A percentile compares a stretch with the other conserved stretches of the same genome.
Conservation (phyloP, 2,888 invertebrate genomes). For the Erebia ligea region DNA sequence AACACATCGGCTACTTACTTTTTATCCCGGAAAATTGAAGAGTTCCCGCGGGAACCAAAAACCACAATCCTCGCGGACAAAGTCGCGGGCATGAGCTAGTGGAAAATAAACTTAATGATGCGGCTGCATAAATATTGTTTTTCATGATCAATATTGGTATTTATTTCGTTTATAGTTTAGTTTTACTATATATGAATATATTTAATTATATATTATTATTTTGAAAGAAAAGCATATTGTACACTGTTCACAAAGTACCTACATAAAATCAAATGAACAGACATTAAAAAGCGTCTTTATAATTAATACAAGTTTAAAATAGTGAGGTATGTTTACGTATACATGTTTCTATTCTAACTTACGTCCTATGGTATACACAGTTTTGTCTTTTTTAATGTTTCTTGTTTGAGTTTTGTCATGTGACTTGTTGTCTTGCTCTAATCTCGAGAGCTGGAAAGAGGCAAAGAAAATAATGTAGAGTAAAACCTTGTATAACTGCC, state of each 20-base stretch:
- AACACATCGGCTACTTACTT: no score
- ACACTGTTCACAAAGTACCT: constrained; percentile 13
- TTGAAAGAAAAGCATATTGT: constrained; percentile 8
- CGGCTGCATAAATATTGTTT: no score
- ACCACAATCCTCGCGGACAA: no score
- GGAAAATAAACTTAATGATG: no score
- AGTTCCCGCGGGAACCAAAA: no score
- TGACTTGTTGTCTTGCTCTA: constrained; percentile 31
- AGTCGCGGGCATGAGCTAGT: no score
- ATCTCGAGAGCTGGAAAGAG: constrained; percentile 32
- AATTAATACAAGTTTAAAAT: constrained; percentile 58
- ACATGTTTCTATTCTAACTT: constrained; percentile 74
- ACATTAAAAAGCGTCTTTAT: constrained; percentile 36
- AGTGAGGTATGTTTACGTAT: constrained; percentile 87
- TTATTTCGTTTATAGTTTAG: no score
- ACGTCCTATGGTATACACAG: constrained; percentile 67
- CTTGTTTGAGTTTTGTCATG: constrained; percentile 34
- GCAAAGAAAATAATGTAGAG: neutral
- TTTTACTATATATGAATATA: neutral
- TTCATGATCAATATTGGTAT: no score
- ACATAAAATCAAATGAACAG: constrained; percentile 13
- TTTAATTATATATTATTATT: no score
- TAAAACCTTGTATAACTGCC: no score
- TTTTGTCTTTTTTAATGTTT: constrained; percentile 54
- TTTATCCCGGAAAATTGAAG: no score